phyloP scores from a whole-genome alignment of 2,113 vertebrate species.

The Muntiacus reevesi region DNA sequence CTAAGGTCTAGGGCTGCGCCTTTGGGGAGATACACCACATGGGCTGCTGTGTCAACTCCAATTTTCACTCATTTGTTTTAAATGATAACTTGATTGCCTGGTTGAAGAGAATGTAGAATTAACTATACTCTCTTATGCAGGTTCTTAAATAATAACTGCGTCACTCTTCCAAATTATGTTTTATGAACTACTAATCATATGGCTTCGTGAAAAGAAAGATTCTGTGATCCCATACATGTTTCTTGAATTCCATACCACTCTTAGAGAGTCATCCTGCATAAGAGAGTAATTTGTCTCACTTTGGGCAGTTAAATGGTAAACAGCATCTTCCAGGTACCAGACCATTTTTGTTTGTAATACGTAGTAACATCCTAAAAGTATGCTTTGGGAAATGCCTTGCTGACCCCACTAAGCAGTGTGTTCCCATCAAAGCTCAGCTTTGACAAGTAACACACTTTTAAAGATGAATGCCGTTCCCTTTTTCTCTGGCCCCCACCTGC shows the following conservation, averaged over 20 bases:
- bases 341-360: background rate
- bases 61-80: background rate
- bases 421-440: background rate
- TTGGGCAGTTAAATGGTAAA: background rate
- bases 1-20: background rate
- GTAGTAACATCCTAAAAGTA: background rate
- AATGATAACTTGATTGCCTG: background rate
- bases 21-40: background rate
- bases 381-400: background rate
- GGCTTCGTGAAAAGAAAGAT: background rate
- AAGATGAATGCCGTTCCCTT: background rate
- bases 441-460: background rate
- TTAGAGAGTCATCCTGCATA: background rate
- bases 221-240: background rate
- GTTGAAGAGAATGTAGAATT: background rate
- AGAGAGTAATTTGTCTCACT: background rate
- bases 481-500: background rate
- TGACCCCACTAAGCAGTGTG: background rate
- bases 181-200: background rate
- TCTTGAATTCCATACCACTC: background rate
- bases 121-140: background rate
- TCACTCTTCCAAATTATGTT: background rate
- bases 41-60: background rate
- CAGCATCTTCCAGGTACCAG: background rate
- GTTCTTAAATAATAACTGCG: background rate